Evolutionary conservation across 2,797 vertebrate species (phyloP).

Genomic region (Coreius guichenoti): DNA sequence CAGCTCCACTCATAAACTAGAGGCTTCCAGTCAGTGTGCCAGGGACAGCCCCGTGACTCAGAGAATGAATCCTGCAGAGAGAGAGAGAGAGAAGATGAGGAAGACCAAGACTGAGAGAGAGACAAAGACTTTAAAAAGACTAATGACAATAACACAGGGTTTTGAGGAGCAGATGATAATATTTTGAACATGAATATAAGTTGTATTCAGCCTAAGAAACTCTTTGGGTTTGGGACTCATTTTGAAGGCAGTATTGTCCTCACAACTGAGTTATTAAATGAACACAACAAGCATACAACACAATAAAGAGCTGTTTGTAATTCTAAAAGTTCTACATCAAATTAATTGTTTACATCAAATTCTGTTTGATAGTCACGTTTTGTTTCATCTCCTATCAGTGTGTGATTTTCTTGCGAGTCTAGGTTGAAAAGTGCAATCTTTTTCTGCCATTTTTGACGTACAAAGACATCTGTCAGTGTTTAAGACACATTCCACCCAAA

Average conservation of each 20-base stretch:
- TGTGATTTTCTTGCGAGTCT: neutral
- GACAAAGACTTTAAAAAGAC: constrained; percentile 48
- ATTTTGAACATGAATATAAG: constrained; percentile 11
- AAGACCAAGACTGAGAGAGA: neutral
- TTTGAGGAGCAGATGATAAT: neutral
- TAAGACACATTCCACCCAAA: constrained; percentile 11
- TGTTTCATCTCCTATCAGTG: neutral
- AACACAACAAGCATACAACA: neutral
- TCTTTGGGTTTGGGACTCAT: neutral
- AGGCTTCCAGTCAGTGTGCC: constrained; percentile 75
- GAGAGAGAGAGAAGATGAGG: neutral
- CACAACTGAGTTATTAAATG: neutral
- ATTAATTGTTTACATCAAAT: neutral
- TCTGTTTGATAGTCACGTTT: neutral
- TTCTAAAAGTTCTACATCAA: neutral
- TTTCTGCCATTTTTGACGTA: neutral
- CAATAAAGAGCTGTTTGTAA: neutral
- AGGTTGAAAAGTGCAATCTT: neutral
- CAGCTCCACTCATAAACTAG: constrained; percentile 81
- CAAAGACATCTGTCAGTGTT: constrained; percentile 39
- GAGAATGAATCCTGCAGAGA: constrained; percentile 72
- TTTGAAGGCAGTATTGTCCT: neutral
- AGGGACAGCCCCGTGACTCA: constrained; percentile 86
- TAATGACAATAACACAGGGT: constrained; percentile 38
- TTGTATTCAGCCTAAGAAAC: neutral